Conservation (phyloP, 2,113 vertebrate species). For the Oreochromis niloticus region DNA sequence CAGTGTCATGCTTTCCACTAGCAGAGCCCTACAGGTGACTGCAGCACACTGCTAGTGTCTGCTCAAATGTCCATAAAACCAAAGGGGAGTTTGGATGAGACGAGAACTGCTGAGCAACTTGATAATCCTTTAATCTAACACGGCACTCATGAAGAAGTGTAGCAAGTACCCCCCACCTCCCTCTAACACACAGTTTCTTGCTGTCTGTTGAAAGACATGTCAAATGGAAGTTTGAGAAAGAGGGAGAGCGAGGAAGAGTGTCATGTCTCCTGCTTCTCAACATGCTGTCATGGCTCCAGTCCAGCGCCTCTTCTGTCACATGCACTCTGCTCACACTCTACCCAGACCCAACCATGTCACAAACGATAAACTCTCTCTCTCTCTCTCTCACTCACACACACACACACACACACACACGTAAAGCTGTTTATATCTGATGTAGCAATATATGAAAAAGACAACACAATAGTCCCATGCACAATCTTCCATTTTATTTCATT, state of each 20-base stretch:
- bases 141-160: not conserved
- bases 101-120: not conserved
- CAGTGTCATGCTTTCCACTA: not conserved
- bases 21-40: not conserved
- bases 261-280: slow-evolving; percentile 77
- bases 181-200: not conserved
- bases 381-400: fast-evolving
- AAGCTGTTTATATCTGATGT: not conserved
- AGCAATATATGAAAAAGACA: not conserved
- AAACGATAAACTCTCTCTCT: slow-evolving; percentile 82
- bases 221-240: not conserved
- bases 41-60: not conserved
- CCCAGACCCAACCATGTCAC: slow-evolving; percentile 66
- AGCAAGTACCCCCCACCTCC: not conserved
- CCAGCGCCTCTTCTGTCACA: slow-evolving; percentile 62
- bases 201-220: slow-evolving; percentile 48
- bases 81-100: not conserved
- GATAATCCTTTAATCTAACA: not conserved
- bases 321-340: slow-evolving; percentile 66
- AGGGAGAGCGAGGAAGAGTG: slow-evolving; percentile 25
- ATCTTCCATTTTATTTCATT: not conserved
- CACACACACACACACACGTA: not conserved
- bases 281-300: slow-evolving; percentile 61
- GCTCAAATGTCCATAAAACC: not conserved
- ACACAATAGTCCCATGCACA: not conserved